Evolutionary conservation across 2,797 vertebrate genomes (phyloP), one percentile per base, ranked within the genome.

Genomic region (Caiman crocodilus): DNA sequence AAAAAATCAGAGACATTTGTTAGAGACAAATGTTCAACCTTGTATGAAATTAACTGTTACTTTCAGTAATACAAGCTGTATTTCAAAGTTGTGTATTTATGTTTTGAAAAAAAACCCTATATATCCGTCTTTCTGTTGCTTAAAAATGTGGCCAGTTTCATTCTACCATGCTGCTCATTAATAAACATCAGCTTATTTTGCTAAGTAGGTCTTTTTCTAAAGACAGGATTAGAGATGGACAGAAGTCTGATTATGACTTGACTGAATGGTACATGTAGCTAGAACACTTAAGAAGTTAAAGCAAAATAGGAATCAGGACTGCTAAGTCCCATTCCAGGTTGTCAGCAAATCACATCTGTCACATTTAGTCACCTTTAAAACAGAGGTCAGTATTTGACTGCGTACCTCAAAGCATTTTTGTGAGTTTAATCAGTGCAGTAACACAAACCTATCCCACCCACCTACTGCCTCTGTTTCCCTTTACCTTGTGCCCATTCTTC

Each of bases 151-250:
- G 26, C 20, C 61, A 91, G 15, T 56, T 57, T 91, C 26, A 84
- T 23, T 8, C 82, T 84, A 84, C 55, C 71, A 1, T 65, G 76
- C 55, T 35, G 28, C 23, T 71, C 75, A 16, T 55, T 75, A 69
- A 84, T 83, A 77, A 25, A 2, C 7, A 6, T 5, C 28, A 61
- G 8, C 71, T 73, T 84, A 61, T 30, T 61, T 79, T 73, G 61
- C 13, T 87, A 84, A 78, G 82, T 35, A 84, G 42, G 79, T 82
- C 61, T 63, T 89, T 84, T 79, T 79, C 18, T 23, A 79, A 82
- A 23, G 11, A 55, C 15, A 28, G 15, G 32, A 76, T 89, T 82
- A 64, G 76, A 56, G 57, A 81, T 50, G 10, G 2, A 76, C 79
- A 75, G 28, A 57, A 15, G 5, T 71, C 42, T 50, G 42, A 50